A percentile compares a stretch with the other conserved stretches of the same genome.
These are phyloP conservation scores for Anodontia alba DNA, from an alignment of 2,888 invertebrate species.

Conservation along the genomic window DNA sequence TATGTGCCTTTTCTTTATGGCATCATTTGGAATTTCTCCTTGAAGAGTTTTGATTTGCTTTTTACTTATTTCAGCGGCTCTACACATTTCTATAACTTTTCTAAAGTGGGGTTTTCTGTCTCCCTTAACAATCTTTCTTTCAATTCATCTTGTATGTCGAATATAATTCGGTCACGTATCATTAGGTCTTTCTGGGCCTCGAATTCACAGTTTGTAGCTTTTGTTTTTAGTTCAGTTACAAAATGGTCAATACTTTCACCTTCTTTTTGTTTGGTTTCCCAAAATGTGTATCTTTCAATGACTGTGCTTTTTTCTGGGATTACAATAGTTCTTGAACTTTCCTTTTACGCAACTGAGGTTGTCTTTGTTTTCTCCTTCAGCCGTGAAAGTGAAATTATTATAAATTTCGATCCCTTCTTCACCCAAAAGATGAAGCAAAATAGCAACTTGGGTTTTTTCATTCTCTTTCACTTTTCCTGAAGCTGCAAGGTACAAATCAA, in stretches of 20 bases:
- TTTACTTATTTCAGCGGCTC: slow-evolving; percentile 42
- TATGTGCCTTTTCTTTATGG: too few relatives aligned
- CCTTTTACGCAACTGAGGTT: too few relatives aligned
- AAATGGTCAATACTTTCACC: slow-evolving; percentile 41
- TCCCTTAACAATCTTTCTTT: not conserved
- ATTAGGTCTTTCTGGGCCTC: slow-evolving; percentile 30
- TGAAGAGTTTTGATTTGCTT: not conserved
- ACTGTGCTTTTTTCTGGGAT: not conserved
- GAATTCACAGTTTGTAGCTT: slow-evolving; percentile 40
- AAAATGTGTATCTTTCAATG: slow-evolving; percentile 18
- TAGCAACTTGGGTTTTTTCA: slow-evolving; percentile 23
- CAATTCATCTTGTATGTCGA: slow-evolving; percentile 7
- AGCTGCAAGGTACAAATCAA: slow-evolving; percentile 31
- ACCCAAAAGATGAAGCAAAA: slow-evolving; percentile 27
- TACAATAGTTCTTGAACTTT: too few relatives aligned
- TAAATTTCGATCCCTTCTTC: slow-evolving; percentile 38
- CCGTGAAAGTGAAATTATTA: slow-evolving; percentile 27
- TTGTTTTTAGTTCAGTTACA: slow-evolving; percentile 36
- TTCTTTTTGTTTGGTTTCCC: slow-evolving; percentile 23
- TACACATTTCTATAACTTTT: slow-evolving; percentile 35
- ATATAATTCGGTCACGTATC: slow-evolving; percentile 35
- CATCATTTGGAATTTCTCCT: too few relatives aligned
- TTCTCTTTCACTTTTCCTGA: not conserved
- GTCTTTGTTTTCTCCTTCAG: too few relatives aligned
- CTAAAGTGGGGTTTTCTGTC: slow-evolving; percentile 15